Conservation (phyloP, 2,888 invertebrate species). For the Nycteola revayana region DNA sequence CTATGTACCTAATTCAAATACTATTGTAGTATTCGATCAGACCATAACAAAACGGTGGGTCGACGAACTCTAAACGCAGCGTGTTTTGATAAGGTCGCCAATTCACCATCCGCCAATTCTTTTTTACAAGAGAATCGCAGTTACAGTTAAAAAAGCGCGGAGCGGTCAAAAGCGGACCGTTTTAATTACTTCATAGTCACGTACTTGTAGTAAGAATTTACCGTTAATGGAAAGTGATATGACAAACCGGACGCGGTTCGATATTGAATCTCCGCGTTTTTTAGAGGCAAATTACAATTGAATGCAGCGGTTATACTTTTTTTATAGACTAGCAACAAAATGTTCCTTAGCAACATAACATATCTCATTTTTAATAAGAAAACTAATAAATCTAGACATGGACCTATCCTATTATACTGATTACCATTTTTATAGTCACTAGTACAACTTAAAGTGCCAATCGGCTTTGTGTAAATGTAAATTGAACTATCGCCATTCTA, state of each 20-base stretch:
- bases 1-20: constrained; percentile 23
- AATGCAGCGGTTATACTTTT: constrained; percentile 3
- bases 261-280: constrained; percentile 37
- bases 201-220: constrained; percentile 65
- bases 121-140: constrained; percentile 52
- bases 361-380: too few relatives aligned
- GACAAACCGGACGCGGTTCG: constrained; percentile 47
- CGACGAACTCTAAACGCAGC: constrained; percentile 48
- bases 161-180: constrained; percentile 63
- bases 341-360: constrained; percentile 3
- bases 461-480: constrained; percentile 40
- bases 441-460: constrained; percentile 29
- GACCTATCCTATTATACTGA: too few relatives aligned
- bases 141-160: constrained; percentile 67
- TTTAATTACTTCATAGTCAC: constrained; percentile 77
- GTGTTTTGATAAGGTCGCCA: constrained; percentile 72
- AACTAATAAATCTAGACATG: too few relatives aligned
- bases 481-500: constrained; percentile 39
- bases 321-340: too few relatives aligned
- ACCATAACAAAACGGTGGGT: constrained; percentile 47
- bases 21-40: constrained; percentile 33
- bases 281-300: constrained; percentile 6
- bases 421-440: constrained; percentile 34
- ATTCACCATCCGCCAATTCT: constrained; percentile 60
- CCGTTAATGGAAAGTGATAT: constrained; percentile 76